Conservation (phyloP, 2,113 vertebrate species). For the Phaetusa simplex region DNA sequence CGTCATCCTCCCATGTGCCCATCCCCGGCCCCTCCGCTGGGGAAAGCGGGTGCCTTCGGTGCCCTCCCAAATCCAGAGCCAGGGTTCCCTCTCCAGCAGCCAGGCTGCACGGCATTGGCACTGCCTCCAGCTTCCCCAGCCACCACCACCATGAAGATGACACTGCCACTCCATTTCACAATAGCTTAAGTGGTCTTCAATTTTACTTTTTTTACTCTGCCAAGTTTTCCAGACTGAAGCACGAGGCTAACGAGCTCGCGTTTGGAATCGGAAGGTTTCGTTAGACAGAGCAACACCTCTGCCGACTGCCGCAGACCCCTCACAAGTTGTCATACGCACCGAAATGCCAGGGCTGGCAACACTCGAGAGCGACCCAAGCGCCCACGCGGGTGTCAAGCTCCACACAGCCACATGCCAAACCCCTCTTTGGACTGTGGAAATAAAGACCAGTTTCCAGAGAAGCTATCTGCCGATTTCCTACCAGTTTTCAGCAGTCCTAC, state of each 20-base stretch:
- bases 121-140: not conserved
- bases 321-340: fast-evolving
- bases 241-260: fast-evolving
- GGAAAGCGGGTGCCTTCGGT: not conserved
- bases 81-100: not conserved
- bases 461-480: not conserved
- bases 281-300: not conserved
- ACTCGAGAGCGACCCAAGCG: not conserved
- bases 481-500: not conserved
- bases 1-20: fast-evolving
- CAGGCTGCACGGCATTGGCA: fast-evolving
- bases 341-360: not conserved
- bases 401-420: not conserved
- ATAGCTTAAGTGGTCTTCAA: not conserved
- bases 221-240: not conserved
- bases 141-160: not conserved
- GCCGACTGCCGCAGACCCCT: not conserved
- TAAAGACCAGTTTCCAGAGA: not conserved
- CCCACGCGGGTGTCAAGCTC: fast-evolving
- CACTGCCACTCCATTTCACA: not conserved
- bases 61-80: not conserved
- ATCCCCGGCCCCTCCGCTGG: not conserved
- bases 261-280: not conserved
- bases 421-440: not conserved
- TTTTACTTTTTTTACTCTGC: not conserved